Evolutionary conservation across 1,140 invertebrate genomes (phyloP), one percentile per base, ranked within the genome.

Genomic region (Mesaphorura yosii): DNA sequence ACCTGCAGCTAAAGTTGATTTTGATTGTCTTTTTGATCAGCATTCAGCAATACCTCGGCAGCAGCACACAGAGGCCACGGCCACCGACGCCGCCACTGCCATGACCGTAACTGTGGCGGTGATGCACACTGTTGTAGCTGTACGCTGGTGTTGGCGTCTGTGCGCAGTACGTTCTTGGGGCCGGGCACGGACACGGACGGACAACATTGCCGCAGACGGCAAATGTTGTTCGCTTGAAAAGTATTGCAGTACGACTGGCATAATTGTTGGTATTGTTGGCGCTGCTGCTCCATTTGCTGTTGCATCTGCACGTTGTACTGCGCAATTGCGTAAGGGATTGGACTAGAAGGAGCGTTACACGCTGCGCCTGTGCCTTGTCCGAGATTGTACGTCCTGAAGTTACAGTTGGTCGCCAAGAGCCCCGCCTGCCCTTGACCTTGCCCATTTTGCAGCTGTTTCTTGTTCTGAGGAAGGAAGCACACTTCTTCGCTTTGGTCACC

Each of bases 1-100:
- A n/a, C n/a, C n/a, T n/a, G n/a, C n/a, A 34, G 34, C 14, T 34
- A 48, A 34, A 23, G 38, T 34, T 48, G 27, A 34, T 17, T 34
- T 48, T 31, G 22, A 34, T 34, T 48, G 34, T 46, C 38, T 48
- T 34, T 34, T 34, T 48, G 46, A 48, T n/a, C n/a, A n/a, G n/a
- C n/a, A n/a, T n/a, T n/a, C n/a, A n/a, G n/a, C n/a, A n/a, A n/a
- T n/a, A n/a, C n/a, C n/a, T n/a, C n/a, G n/a, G n/a, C n/a, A n/a
- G n/a, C n/a, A n/a, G n/a, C n/a, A n/a, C n/a, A n/a, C n/a, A n/a
- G n/a, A n/a, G n/a, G n/a, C n/a, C n/a, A n/a, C n/a, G n/a, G n/a
- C n/a, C n/a, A n/a, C n/a, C n/a, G n/a, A n/a, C n/a, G n/a, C n/a
- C n/a, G n/a, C n/a, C n/a, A n/a, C n/a, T n/a, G n/a, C n/a, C n/a